Percentiles rank a stretch among this genome's conserved stretches.
Evolutionary conservation across 2,113 vertebrate genomes (phyloP).

Genomic region (Collichthys lucidus): DNA sequence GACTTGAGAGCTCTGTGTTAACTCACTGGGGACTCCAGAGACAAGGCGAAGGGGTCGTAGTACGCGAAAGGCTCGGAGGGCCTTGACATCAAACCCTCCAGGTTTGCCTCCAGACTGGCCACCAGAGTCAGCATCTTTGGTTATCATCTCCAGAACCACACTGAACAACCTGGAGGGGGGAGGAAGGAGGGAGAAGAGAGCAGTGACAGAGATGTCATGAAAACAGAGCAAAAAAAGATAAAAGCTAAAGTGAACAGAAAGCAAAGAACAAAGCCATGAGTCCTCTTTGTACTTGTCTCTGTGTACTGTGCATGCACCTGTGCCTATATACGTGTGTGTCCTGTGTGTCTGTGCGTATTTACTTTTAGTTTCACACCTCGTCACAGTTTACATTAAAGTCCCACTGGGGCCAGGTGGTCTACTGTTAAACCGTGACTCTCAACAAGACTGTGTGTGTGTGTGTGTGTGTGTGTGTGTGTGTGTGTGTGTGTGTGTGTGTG

Average conservation of each 20-base stretch:
- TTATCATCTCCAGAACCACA: slow-evolving; percentile 98
- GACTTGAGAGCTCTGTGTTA: neutral
- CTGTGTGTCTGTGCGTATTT: slow-evolving; percentile 50
- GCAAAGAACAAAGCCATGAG: slow-evolving; percentile 24
- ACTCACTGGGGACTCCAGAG: slow-evolving; percentile 97
- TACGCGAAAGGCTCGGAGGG: slow-evolving; percentile 97
- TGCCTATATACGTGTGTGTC: neutral
- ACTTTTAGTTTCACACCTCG: slow-evolving; percentile 49
- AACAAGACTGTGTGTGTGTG: neutral
- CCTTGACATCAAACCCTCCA: slow-evolving; percentile 98
- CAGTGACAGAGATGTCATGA: slow-evolving; percentile 17
- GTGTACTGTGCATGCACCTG: slow-evolving; percentile 15
- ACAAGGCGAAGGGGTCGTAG: slow-evolving; percentile 97
- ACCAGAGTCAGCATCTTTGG: slow-evolving; percentile 92
- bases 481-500: neutral
- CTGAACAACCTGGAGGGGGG: slow-evolving; percentile 91
- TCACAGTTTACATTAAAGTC: slow-evolving; percentile 49
- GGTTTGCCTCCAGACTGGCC: slow-evolving; percentile 94
- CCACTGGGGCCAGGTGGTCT: slow-evolving; percentile 39
- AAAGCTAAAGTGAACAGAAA: slow-evolving; percentile 30
- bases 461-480: neutral
- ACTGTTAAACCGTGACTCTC: slow-evolving; percentile 39
- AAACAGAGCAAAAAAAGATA: slow-evolving; percentile 25
- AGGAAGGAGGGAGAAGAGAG: slow-evolving; percentile 7
- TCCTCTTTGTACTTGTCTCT: slow-evolving; percentile 23